Conservation (phyloP, 1,140 invertebrate genomes). For the Orius insidiosus region DNA sequence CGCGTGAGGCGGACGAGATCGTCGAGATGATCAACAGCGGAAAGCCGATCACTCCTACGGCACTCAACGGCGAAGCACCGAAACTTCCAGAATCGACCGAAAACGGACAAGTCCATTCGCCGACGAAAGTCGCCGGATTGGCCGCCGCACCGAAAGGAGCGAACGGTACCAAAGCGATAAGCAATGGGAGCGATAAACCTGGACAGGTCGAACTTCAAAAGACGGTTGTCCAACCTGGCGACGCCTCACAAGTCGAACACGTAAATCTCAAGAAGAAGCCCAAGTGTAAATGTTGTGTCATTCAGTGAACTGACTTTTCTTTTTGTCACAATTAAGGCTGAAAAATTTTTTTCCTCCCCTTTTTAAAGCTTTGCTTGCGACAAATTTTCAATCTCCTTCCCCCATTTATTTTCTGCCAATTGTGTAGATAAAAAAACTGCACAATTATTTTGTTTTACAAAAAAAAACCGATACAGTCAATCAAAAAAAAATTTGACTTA, state of each 20-base stretch:
- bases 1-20: constrained; percentile 87
- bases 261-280: constrained; percentile 77
- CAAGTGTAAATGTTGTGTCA: constrained; percentile 76
- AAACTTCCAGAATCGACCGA: constrained; percentile 22
- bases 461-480: too few relatives aligned
- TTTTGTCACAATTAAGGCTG: too few relatives aligned
- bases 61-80: constrained; percentile 22
- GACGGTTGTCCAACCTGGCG: constrained; percentile 43
- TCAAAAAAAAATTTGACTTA: too few relatives aligned
- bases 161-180: constrained; percentile 24
- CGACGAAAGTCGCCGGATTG: constrained; percentile 22
- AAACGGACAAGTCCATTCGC: constrained; percentile 21
- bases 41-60: constrained; percentile 60
- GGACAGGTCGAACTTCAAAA: constrained; percentile 55
- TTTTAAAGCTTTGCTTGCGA: too few relatives aligned
- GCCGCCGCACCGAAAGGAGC: constrained; percentile 21
- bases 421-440: too few relatives aligned
- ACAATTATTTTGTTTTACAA: too few relatives aligned
- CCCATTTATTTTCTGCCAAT: too few relatives aligned
- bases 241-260: constrained; percentile 63
- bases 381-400: too few relatives aligned
- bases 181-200: constrained; percentile 25
- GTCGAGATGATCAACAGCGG: constrained; percentile 84
- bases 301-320: constrained; percentile 61
- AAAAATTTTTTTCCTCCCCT: too few relatives aligned